phyloP scores from a whole-genome alignment of 2,888 invertebrate species.

The Mythimna impura region DNA sequence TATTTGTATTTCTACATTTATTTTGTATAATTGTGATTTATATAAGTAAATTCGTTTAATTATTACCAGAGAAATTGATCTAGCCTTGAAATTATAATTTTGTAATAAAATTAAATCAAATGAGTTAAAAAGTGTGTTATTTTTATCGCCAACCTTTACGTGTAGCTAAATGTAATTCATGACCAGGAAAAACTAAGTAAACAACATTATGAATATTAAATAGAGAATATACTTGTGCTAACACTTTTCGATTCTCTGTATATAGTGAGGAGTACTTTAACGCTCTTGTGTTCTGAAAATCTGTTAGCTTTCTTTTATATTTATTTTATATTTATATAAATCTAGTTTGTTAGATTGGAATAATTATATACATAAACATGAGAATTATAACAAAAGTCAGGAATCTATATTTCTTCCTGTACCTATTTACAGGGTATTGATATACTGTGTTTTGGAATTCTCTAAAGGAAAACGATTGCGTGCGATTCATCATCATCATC shows the following conservation, averaged over 20 bases:
- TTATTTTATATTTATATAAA: background rate
- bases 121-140: background rate
- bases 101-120: background rate
- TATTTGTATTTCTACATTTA: background rate
- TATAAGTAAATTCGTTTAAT: background rate
- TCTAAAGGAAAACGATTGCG: background rate
- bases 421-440: background rate
- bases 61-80: background rate
- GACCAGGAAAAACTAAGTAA: background rate
- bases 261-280: too few species aligned
- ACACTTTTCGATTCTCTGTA: too few species aligned
- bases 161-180: background rate
- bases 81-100: background rate
- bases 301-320: background rate
- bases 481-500: too few species aligned
- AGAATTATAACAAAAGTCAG: background rate
- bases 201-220: background rate
- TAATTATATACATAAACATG: background rate
- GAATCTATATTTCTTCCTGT: background rate
- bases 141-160: background rate
- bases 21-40: background rate
- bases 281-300: too few species aligned
- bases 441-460: background rate
- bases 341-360: background rate
- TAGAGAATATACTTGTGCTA: too few species aligned